Base-by-base conservation (phyloP, 2,888 invertebrate genomes). In the Leptopilina drosophilae region DNA sequence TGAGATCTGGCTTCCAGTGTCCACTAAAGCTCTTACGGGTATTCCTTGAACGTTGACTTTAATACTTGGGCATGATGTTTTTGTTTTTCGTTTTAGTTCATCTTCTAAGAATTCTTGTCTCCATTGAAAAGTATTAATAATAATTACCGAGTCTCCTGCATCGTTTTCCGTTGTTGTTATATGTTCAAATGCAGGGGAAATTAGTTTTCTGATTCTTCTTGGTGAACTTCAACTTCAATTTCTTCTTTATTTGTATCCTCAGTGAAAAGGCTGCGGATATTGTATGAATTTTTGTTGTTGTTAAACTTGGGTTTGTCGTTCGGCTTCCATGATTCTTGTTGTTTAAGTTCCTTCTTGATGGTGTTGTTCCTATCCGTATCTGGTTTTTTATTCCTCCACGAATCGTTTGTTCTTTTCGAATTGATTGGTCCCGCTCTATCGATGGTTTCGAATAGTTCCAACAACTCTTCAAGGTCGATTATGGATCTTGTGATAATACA, bases 21-120 rank as follows among this genome's bases (percentile, higher is more conserved):
- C 49, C 0, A 20, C 11, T 0, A 67, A 5, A 0, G 67, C 20
- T 2, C 5, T 12, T 0, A 8, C 12, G 0, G 9, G 0, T 5
- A 20, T 46, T 1, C 26, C 20, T 49, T 67, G 12, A 1, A 67
- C 20, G 20, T 20, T 20, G 20, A 20, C 20, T 20, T 20, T 20
- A 20, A 20, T 67, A 2, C 2, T 53, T 1, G 67, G 67, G 1
- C 67, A 69, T 15, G 5, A 5, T 20, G 46, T 12, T 11, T 20
- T 11, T 1, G 33, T 33, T 12, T 1, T 20, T 14, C 9, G 49
- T 11, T 5, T 14, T n/a, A 2, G 3, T 7, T 26, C 26, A 0
- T 26, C 26, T 53, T 69, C 53, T 0, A 53, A 4, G 0, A n/a
- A 62, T 62, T 62, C 62, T 8, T 62, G 20, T 7, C 62, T 62